These are phyloP conservation scores for Riptortus pedestris DNA, from an alignment of 1,140 invertebrate genomes.

Conservation along the genomic window DNA sequence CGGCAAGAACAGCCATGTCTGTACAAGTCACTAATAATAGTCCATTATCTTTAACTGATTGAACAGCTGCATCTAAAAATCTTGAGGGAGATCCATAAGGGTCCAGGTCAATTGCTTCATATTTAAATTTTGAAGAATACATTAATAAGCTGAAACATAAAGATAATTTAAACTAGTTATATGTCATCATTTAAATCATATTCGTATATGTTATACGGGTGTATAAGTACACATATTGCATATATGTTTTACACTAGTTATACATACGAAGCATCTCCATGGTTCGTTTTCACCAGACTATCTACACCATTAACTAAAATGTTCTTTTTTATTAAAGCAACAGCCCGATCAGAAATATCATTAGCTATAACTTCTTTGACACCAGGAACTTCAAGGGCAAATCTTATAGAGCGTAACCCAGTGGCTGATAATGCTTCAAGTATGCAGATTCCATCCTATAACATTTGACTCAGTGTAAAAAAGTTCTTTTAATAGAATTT, in stretches of 20 bases:
- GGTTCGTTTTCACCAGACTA: slow-evolving; percentile 57
- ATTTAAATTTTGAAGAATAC: slow-evolving; percentile 36
- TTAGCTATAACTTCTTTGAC: slow-evolving; percentile 82
- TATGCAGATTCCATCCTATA: slow-evolving; percentile 54
- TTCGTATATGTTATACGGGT: neutral
- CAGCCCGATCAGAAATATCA: slow-evolving; percentile 80
- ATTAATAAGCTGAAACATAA: slow-evolving; percentile 5
- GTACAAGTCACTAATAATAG: slow-evolving; percentile 92
- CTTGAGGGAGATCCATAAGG: slow-evolving; percentile 91
- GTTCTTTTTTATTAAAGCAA: slow-evolving; percentile 76
- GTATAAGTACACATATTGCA: too few species aligned
- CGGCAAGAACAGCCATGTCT: slow-evolving; percentile 93
- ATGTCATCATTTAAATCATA: too few species aligned
- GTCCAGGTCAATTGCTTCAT: slow-evolving; percentile 90
- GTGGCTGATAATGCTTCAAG: slow-evolving; percentile 92
- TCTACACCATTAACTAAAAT: slow-evolving; percentile 66
- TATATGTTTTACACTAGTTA: too few species aligned
- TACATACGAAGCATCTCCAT: slow-evolving; percentile 71
- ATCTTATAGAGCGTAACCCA: slow-evolving; percentile 88
- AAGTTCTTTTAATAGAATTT: slow-evolving; percentile 22
- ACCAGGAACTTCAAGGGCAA: slow-evolving; percentile 84
- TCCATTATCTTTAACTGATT: slow-evolving; percentile 59
- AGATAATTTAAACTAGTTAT: too few species aligned
- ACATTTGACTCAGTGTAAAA: slow-evolving; percentile 20
- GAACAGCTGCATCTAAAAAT: slow-evolving; percentile 88